Evolutionary conservation across 1,140 invertebrate genomes (phyloP), one percentile per base, ranked within the genome.

Genomic region (Dreissena polymorpha): DNA sequence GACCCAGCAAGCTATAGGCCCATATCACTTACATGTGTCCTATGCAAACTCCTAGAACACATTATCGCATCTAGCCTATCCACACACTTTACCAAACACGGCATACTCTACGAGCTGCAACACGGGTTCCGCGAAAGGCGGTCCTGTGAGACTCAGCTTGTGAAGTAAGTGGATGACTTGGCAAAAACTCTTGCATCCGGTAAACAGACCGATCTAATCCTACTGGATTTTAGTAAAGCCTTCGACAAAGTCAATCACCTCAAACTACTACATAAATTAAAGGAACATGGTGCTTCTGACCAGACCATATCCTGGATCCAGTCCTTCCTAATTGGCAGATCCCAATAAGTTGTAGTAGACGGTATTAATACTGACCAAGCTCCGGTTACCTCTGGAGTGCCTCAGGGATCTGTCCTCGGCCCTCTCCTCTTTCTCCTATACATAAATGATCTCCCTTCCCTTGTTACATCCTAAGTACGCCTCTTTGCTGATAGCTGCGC

Each of bases 41-140:
- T 64, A 6, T 77, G 64, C 49, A 85, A 79, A 78, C 53, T 71
- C 10, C 68, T 84, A 50, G 73, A 86, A 53, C 76, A 83, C 25
- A 85, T 79, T 50, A 50, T 86, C 10, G 27, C 76, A 16, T 80
- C 75, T 39, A 55, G 53, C 49, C 70, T 74, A 18, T 57, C 79
- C 25, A 60, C 13, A 29, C 83, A 86, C 39, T 29, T 70, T n/a
- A 75, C 63, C 12, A 83, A 16, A 13, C 70, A 82, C 21, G 84
- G 74, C 69, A 82, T 83, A 18, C 53, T 86, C 8, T 86, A 86
- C 68, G 21, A 71, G n/a, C 71, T 82, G 0, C 82, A 86, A 69
- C 82, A 84, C 74, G 85, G 65, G 5, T 86, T 86, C 64, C 49
- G 73, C 23, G 74, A 72, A 57, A 25, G 23, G 21, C 53, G 65